Percentiles rank a stretch among this genome's conserved stretches.
These are phyloP conservation scores for Cecropterus lyciades DNA, from an alignment of 1,140 invertebrate genomes.

Conservation along the genomic window DNA sequence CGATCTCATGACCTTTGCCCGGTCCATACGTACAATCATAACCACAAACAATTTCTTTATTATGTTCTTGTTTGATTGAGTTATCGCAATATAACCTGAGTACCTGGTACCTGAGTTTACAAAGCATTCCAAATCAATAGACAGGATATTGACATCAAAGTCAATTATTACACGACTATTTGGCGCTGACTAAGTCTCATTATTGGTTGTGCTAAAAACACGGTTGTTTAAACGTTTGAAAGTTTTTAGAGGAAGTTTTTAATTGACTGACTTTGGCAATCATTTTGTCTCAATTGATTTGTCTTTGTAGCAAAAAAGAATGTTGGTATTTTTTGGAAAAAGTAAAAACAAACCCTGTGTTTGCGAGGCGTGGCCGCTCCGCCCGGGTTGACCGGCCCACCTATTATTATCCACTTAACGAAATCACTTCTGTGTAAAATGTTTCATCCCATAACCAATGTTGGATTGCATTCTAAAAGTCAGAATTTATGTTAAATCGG, in stretches of 20 bases:
- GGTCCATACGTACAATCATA: slow-evolving; percentile 17
- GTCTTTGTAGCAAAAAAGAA: slow-evolving; percentile 10
- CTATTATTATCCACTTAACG: slow-evolving; percentile 80
- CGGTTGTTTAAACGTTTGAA: no score
- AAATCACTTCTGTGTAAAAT: slow-evolving; percentile 77
- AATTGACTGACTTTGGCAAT: background rate
- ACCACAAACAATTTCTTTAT: slow-evolving; percentile 12
- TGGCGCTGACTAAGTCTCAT: no score
- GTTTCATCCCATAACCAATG: slow-evolving; percentile 48
- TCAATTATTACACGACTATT: no score
- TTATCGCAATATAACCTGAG: slow-evolving; percentile 11
- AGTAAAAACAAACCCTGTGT: slow-evolving; percentile 52
- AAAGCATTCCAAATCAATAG: background rate
- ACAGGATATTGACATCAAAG: background rate
- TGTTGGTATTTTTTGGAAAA: slow-evolving; percentile 37
- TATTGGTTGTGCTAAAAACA: no score
- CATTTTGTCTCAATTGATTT: slow-evolving; percentile 9
- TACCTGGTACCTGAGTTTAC: background rate
- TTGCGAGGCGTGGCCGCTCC: slow-evolving; percentile 63
- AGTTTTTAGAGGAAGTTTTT: no score
- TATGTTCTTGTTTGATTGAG: slow-evolving; percentile 10
- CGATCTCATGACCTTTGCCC: slow-evolving; percentile 36
- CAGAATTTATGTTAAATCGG: no score
- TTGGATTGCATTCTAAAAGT: background rate
- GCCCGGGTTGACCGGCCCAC: slow-evolving; percentile 63